A percentile compares a stretch with the other conserved stretches of the same genome.
Conservation (phyloP, 2,113 vertebrate genomes). For the Phodopus roborovskii region DNA sequence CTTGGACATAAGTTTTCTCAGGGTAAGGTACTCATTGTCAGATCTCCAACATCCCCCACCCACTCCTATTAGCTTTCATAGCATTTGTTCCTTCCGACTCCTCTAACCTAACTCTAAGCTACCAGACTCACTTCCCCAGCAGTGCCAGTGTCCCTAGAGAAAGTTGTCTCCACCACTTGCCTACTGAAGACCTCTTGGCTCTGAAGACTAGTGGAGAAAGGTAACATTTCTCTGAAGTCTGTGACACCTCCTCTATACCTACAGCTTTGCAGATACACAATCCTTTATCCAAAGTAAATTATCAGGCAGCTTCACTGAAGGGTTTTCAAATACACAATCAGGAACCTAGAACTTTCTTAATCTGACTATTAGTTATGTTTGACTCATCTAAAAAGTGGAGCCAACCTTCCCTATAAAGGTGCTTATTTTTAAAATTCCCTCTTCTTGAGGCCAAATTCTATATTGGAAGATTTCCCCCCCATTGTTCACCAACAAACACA, state of each 20-base stretch:
- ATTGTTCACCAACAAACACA: neutral
- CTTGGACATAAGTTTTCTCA: neutral
- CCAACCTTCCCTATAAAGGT: neutral
- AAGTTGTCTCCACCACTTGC: neutral
- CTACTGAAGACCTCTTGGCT: neutral
- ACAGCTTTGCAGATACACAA: neutral
- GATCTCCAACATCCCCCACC: neutral
- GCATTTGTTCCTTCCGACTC: neutral
- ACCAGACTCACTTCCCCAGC: neutral
- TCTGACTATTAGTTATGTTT: neutral
- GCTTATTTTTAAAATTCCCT: constrained; percentile 27
- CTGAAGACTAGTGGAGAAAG: neutral
- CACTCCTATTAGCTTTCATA: neutral
- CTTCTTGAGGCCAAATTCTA: neutral
- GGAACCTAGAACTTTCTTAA: neutral
- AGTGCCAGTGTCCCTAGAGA: no score
- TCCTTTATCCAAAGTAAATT: constrained; percentile 10
- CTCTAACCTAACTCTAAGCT: neutral
- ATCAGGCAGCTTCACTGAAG: neutral
- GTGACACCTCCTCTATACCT: neutral
- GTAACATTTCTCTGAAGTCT: neutral
- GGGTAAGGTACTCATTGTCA: neutral
- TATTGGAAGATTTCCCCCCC: neutral
- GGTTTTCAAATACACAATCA: neutral
- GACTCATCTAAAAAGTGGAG: neutral